Percentiles rank a stretch among this genome's conserved stretches.
Evolutionary conservation across 2,888 invertebrate species (phyloP).

Genomic region (Drosophila pegasa): DNA sequence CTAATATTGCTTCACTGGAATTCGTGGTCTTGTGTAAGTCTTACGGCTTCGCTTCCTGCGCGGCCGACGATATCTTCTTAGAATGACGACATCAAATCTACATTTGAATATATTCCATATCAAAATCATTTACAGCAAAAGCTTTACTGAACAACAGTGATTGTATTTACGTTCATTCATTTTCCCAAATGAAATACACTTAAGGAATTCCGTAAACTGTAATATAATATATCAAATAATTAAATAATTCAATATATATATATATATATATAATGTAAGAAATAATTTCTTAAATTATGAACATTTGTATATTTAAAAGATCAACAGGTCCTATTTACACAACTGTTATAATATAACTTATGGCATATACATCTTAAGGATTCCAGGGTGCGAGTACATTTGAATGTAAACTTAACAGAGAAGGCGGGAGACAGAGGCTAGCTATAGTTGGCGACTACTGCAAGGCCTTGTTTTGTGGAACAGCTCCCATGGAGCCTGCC

Average conservation of each 20-base stretch:
- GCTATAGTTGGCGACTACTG: constrained; percentile 22
- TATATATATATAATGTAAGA: too few relatives aligned
- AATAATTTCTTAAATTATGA: neutral
- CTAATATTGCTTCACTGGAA: constrained; percentile 28
- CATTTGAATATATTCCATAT: neutral
- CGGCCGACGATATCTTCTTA: constrained; percentile 5
- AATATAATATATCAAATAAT: too few relatives aligned
- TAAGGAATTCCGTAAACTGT: neutral
- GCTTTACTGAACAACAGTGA: too few relatives aligned
- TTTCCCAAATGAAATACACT: neutral
- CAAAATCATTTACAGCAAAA: neutral
- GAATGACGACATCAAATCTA: neutral
- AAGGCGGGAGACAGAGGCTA: neutral
- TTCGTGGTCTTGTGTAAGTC: constrained; percentile 33
- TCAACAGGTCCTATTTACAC: constrained; percentile 52
- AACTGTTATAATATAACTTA: constrained; percentile 35
- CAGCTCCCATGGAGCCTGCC: constrained; percentile 12
- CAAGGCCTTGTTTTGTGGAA: constrained; percentile 18
- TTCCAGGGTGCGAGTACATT: constrained; percentile 17
- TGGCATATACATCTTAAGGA: constrained; percentile 34
- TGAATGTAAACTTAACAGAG: constrained; percentile 29
- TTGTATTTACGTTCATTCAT: too few relatives aligned
- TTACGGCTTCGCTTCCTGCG: constrained; percentile 53
- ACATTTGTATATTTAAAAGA: constrained; percentile 27
- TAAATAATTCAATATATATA: too few relatives aligned